phyloP scores from a whole-genome alignment of 2,888 invertebrate genomes.

The Eupithecia exiguata region DNA sequence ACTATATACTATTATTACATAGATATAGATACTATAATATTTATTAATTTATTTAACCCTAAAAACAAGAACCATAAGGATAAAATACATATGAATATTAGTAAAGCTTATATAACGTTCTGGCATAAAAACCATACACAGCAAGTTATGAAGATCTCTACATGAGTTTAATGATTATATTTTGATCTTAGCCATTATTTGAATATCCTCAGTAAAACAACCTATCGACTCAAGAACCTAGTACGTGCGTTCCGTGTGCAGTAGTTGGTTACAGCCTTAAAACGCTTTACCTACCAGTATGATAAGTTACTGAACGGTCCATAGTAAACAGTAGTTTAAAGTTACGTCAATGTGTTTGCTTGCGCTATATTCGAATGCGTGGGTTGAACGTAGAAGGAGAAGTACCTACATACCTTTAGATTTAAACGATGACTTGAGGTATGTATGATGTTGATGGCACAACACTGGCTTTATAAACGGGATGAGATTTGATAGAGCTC shows the following conservation, averaged over 20 bases:
- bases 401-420: not conserved
- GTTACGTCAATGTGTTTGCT: slow-evolving; percentile 25
- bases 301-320: slow-evolving; percentile 35
- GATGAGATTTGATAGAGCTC: not conserved
- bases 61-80: too few species aligned
- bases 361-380: slow-evolving; percentile 10
- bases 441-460: too few species aligned
- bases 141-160: not conserved
- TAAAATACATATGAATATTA: too few species aligned
- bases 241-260: not conserved
- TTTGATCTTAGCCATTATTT: not conserved
- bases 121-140: not conserved
- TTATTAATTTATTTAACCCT: too few species aligned
- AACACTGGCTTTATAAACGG: not conserved
- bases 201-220: not conserved
- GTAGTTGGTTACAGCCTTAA: not conserved
- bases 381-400: not conserved
- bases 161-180: not conserved
- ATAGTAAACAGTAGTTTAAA: slow-evolving; percentile 36
- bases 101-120: not conserved
- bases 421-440: not conserved
- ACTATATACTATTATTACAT: too few species aligned
- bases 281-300: slow-evolving; percentile 19
- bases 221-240: not conserved
- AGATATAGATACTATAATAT: too few species aligned